These are phyloP conservation scores for Etheostoma cragini DNA, from an alignment of 2,113 vertebrate genomes.

Conservation along the genomic window DNA sequence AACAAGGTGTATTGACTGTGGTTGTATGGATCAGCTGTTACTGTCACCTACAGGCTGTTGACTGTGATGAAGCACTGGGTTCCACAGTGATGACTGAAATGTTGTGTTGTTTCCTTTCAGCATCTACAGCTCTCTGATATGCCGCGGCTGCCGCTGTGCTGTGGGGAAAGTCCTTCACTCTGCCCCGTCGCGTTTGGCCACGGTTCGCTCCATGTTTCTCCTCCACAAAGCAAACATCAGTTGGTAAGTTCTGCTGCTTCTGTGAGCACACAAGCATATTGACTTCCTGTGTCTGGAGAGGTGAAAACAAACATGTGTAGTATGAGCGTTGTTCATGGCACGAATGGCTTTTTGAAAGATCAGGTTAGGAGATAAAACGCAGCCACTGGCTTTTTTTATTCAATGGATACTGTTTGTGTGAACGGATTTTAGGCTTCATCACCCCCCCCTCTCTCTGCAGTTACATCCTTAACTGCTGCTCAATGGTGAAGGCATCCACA, in stretches of 20 bases:
- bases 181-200: slow-evolving; percentile 73
- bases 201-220: slow-evolving; percentile 87
- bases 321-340: not conserved
- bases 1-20: no score
- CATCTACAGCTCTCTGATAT: slow-evolving; percentile 84
- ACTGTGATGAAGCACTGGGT: not conserved
- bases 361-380: not conserved
- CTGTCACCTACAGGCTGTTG: not conserved
- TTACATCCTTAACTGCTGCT: slow-evolving; percentile 85
- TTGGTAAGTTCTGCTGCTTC: slow-evolving; percentile 82
- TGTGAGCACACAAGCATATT: slow-evolving; percentile 11
- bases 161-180: slow-evolving; percentile 87
- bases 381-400: not conserved
- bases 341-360: slow-evolving; percentile 9
- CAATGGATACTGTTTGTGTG: not conserved
- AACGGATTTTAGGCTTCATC: not conserved
- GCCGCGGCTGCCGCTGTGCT: slow-evolving; percentile 77
- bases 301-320: not conserved
- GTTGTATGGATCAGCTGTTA: not conserved
- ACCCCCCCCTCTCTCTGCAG: slow-evolving; percentile 66
- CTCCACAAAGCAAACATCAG: slow-evolving; percentile 86
- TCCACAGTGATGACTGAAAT: not conserved
- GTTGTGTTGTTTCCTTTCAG: slow-evolving; percentile 70
- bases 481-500: slow-evolving; percentile 80
- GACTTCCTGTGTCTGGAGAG: slow-evolving; percentile 31